Conservation (phyloP, 2,113 vertebrate species). For the Suricata suricatta region DNA sequence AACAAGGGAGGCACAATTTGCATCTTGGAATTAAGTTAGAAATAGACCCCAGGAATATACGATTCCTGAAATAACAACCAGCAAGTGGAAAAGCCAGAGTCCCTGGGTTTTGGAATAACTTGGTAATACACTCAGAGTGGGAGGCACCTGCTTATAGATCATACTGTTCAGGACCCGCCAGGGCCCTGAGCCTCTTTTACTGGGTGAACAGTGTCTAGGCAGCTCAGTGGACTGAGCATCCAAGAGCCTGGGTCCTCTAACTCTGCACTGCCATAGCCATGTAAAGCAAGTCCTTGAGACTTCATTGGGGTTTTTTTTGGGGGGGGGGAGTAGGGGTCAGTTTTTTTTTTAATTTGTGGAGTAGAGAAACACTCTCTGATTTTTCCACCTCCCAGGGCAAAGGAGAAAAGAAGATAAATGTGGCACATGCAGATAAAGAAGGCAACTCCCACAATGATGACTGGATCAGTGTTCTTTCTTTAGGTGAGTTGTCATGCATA, state of each 20-base stretch:
- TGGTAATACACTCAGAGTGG: not conserved
- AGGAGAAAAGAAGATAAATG: not conserved
- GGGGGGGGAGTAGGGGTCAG: not conserved
- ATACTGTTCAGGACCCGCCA: not conserved
- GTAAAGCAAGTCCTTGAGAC: not conserved
- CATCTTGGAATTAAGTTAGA: conserved; percentile 68
- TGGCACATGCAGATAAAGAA: not conserved
- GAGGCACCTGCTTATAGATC: not conserved
- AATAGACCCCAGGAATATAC: conserved; percentile 39
- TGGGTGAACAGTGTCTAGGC: not conserved
- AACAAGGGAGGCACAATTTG: conserved; percentile 59
- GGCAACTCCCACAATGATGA: not conserved
- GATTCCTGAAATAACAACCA: conserved; percentile 33
- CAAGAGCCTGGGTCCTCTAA: too few relatives aligned
- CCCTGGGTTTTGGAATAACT: not conserved
- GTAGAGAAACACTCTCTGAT: not conserved
- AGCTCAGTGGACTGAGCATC: not conserved
- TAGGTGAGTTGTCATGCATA: fast-evolving
- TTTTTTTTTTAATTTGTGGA: not conserved
- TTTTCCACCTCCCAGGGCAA: not conserved
- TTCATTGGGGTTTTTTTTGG: not conserved
- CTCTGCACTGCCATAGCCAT: fast-evolving
- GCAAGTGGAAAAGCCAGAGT: not conserved
- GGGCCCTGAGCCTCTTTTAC: not conserved
- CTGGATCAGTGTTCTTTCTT: not conserved